A percentile compares a stretch with the other conserved stretches of the same genome.
Evolutionary conservation across 2,888 invertebrate species (phyloP).

Genomic region (Volucella bombylans): DNA sequence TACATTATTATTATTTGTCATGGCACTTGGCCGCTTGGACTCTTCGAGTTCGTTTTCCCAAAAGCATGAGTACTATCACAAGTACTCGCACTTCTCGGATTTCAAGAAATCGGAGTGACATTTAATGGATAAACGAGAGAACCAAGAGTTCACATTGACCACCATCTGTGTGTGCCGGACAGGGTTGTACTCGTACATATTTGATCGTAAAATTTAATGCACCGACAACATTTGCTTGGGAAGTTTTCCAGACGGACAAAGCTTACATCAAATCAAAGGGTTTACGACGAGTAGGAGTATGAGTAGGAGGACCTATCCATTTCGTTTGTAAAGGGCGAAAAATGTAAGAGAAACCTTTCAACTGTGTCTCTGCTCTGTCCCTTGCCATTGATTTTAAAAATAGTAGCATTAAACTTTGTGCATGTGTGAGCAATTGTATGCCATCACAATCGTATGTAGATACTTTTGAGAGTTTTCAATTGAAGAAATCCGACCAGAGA

Average conservation of each 20-base stretch:
- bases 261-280: conserved; percentile 3
- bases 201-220: conserved; percentile 66
- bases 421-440: background rate
- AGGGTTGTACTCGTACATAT: conserved; percentile 51
- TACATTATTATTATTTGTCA: conserved; percentile 31
- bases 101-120: background rate
- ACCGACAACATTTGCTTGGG: conserved; percentile 55
- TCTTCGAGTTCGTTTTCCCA: background rate
- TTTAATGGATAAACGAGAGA: conserved; percentile 14
- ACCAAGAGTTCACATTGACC: conserved; percentile 30
- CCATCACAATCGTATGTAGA: no score
- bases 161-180: conserved; percentile 38
- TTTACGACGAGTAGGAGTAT: background rate
- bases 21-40: conserved; percentile 10
- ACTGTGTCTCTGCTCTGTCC: background rate
- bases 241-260: conserved; percentile 41
- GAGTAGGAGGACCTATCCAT: background rate
- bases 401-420: background rate
- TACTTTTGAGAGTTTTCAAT: no score
- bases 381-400: background rate
- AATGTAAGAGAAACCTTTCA: background rate
- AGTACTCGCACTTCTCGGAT: background rate
- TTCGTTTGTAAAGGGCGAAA: background rate
- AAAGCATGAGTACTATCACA: background rate
- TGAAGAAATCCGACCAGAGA: no score